These are phyloP conservation scores for Helicoverpa zea DNA, from an alignment of 1,140 invertebrate genomes.

Conservation along the genomic window DNA sequence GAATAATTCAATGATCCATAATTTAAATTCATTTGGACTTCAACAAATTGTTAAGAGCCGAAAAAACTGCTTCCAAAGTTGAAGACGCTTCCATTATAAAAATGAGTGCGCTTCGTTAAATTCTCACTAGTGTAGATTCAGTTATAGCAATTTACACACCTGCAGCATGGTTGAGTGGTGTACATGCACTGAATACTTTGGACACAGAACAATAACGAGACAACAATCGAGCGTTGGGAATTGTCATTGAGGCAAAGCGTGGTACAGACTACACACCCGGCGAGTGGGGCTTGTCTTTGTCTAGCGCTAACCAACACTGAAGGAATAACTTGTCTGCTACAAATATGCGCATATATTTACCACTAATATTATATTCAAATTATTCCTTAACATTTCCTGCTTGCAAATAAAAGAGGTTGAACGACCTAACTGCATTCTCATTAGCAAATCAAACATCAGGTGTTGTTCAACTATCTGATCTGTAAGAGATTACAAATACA, in stretches of 20 bases:
- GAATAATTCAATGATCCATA: background rate
- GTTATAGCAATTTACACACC: conserved; percentile 1
- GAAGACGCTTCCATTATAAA: conserved; percentile 6
- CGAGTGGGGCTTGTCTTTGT: conserved; percentile 25
- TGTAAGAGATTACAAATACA: too few species aligned
- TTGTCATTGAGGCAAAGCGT: conserved; percentile 50
- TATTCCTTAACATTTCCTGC: background rate
- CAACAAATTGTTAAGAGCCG: background rate
- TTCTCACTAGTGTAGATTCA: conserved; percentile 32
- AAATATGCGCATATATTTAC: background rate
- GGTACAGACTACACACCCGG: background rate
- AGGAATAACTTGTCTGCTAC: background rate
- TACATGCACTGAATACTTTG: conserved; percentile 60
- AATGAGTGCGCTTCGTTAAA: conserved; percentile 18
- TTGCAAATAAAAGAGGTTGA: too few species aligned
- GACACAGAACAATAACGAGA: conserved; percentile 55
- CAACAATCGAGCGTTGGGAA: conserved; percentile 49
- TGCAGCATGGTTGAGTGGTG: conserved; percentile 50
- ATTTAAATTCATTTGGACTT: background rate
- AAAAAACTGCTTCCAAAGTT: conserved; percentile 3
- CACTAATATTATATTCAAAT: conserved; percentile 12
- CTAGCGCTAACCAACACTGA: conserved; percentile 1
- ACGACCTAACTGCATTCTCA: background rate
- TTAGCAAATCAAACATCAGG: background rate
- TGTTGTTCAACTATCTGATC: background rate